Evolutionary conservation across 2,113 vertebrate species (phyloP), one percentile per base, ranked within the genome.

Genomic region (Chionis minor): DNA sequence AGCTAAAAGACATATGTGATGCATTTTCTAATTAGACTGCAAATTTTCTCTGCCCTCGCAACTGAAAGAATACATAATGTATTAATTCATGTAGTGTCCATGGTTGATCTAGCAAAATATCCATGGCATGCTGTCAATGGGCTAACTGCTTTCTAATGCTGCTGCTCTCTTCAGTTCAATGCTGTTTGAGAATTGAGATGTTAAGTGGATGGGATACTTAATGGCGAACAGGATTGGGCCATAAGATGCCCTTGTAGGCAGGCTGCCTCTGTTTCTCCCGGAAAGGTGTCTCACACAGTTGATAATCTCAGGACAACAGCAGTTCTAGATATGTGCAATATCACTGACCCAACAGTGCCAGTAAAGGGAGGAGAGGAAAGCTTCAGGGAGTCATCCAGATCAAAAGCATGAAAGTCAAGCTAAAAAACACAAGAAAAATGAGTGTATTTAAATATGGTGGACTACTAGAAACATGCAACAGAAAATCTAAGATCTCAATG

Each of bases 401-500:
- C 38, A 79, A 62, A 93, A 79, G 18, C 7, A 20, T 67, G 32
- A 63, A 86, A 91, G 38, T 80, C 35, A 82, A 80, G 49, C 16
- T 65, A 49, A 89, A 87, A 87, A 62, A 2, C 6, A 44, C 23
- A 49, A 40, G 75, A 38, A 82, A 94, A 91, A 79, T 12, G 69
- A 44, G 7, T 42, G 23, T 56, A 7, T 77, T 69, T 70, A 88
- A 90, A 65, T 72, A 44, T 44, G 63, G 16, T 38, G 26, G 32
- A 38, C 74, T 70, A 30, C 20, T 47, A n/a, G 49, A 79, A 80
- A 77, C 45, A 47, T 44, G 62, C 42, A 92, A 70, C 26, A 69
- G 33, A 81, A 54, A 92, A 91, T 56, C 18, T 42, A 80, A 80
- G 73, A 84, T 95, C 70, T 88, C 78, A 85, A 40, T 90, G 92